These are phyloP conservation scores for Diabrotica undecimpunctata DNA, from an alignment of 1,140 invertebrate genomes.

Conservation along the genomic window DNA sequence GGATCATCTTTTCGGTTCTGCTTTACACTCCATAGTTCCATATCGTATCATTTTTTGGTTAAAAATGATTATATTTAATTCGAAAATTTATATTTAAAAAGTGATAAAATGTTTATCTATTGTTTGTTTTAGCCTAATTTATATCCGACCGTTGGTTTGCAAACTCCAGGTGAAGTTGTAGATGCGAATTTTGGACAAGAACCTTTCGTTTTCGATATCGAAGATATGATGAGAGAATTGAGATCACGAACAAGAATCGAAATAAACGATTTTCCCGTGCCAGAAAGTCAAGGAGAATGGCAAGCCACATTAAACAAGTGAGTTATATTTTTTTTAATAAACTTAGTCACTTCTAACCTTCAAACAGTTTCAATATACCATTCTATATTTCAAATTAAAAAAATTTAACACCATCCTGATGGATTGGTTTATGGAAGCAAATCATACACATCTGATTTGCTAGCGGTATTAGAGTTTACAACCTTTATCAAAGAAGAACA, in stretches of 20 bases:
- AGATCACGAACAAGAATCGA: slow-evolving; percentile 73
- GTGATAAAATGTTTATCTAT: neutral
- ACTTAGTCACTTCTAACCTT: neutral
- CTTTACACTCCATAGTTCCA: too few species aligned
- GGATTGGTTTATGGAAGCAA: too few species aligned
- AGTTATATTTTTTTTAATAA: slow-evolving; percentile 18
- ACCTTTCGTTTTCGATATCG: slow-evolving; percentile 97
- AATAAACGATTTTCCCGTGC: slow-evolving; percentile 84
- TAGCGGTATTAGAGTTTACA: too few species aligned
- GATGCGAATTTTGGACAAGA: slow-evolving; percentile 98
- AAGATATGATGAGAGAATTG: slow-evolving; percentile 93
- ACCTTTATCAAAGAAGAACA: too few species aligned
- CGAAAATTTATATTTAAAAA: neutral
- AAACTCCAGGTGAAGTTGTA: slow-evolving; percentile 96
- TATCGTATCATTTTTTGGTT: too few species aligned
- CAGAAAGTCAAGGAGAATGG: slow-evolving; percentile 85
- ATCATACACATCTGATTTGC: too few species aligned
- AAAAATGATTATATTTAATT: too few species aligned
- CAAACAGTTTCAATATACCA: too few species aligned
- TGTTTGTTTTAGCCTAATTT: slow-evolving; percentile 76
- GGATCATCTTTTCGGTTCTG: too few species aligned
- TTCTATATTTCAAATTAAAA: too few species aligned
- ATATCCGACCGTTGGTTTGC: slow-evolving; percentile 97
- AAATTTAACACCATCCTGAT: too few species aligned
- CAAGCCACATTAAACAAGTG: slow-evolving; percentile 87